Percentiles rank a stretch among this genome's conserved stretches.
Conservation (phyloP, 2,797 vertebrate genomes). For the Smutsia gigantea region DNA sequence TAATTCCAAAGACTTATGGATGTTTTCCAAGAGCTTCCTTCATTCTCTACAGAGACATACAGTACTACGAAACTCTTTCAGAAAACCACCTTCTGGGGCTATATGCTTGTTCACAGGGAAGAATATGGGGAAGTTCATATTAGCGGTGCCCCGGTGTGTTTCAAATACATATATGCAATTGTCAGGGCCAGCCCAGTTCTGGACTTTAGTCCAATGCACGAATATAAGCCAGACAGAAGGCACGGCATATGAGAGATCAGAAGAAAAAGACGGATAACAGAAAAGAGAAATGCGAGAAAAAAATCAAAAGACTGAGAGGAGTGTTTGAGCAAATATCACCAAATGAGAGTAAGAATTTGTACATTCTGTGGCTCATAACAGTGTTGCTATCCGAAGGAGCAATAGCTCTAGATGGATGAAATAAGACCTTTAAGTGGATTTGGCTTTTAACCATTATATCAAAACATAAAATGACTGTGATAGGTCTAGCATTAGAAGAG, state of each 20-base stretch:
- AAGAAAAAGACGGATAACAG: background rate
- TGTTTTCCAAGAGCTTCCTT: background rate
- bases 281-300: background rate
- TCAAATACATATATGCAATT: background rate
- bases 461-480: background rate
- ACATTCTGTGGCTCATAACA: background rate
- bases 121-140: background rate
- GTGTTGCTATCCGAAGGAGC: background rate
- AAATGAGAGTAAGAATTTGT: background rate
- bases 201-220: background rate
- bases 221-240: background rate
- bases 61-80: background rate
- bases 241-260: background rate
- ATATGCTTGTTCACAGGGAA: background rate
- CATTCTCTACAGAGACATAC: background rate
- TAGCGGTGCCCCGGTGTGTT: background rate
- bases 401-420: background rate
- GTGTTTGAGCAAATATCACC: background rate
- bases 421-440: background rate
- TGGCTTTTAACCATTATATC: background rate
- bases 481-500: background rate
- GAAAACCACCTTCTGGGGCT: background rate
- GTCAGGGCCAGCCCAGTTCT: background rate
- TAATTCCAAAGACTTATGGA: background rate
- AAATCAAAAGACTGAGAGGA: background rate